Evolutionary conservation across 2,888 invertebrate species (phyloP), one percentile per base, ranked within the genome.

Genomic region (Hydrotaea diabolus): DNA sequence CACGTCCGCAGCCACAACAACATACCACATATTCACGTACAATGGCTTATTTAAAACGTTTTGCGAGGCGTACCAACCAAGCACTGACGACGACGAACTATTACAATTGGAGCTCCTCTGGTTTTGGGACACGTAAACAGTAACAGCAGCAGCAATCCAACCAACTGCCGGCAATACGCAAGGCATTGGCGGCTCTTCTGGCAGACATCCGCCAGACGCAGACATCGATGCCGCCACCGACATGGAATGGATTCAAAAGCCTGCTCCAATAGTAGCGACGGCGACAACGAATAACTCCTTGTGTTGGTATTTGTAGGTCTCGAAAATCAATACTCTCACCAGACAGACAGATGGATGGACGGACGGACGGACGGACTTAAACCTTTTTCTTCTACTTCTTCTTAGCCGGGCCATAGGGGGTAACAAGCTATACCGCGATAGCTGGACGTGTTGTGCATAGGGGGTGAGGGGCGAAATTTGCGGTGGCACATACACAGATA

Each of bases 71-170:
- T 62, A 76, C 76, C 72, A 81, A 78, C 4, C 8, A 36, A 21
- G 39, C 36, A 13, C 19, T 23, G 26, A 59, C 31, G 69, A 46
- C 46, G 46, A 17, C 39, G 66, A 69, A 57, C 73, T 85, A 82
- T 82, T 73, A 59, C 81, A 82, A 79, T 82, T 82, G 73, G 76
- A 82, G 49, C 71, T 77, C 69, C 46, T 75, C n/a, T 57, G 80
- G 23, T 71, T 84, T 80, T 74, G 77, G 80, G 77, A 81, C 84
- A 84, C 84, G 80, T 84, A 83, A 84, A 75, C 36, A 43, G 71
- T 80, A 74, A 80, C 83, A 73, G 19, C 19, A 15, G 46, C 46
- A n/a, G n/a, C n/a, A n/a, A n/a, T n/a, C n/a, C n/a, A 36, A 15
- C 0, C 71, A 23, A 31, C 17, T 2, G 8, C 31, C 31, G 31